Base-by-base conservation (phyloP, 2,888 invertebrate species). In the Phytoseiulus persimilis region DNA sequence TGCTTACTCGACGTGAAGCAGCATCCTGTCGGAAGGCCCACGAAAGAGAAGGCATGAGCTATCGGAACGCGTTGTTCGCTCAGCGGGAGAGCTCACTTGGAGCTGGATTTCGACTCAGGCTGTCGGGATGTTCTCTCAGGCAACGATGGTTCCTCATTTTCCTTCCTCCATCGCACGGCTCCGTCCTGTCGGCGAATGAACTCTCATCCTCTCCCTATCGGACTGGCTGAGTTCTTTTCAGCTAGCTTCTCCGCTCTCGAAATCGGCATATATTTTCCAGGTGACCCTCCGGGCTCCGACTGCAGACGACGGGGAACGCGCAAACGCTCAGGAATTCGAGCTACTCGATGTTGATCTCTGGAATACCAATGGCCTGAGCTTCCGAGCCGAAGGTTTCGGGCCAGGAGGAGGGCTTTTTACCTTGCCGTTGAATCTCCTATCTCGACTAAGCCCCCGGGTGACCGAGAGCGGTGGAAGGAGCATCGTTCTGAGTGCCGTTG, bases 331-430 rank as follows among this genome's bases (percentile, higher is more conserved):
- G 83, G 28, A 83, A 11, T 33, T 31, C 83, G 83, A 83, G 31
- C 31, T 83, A 18, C 83, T 83, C 32, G 83, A 83, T 33, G 83
- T 83, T 33, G 83, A 83, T 33, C 33, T 83, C 33, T 31, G 83
- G 83, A 83, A 83, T 28, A 83, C 83, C 32, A 83, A 83, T 33
- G 83, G 83, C 1, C 83, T 83, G 33, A 5, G 83, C 33, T 83
- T 83, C 33, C 83, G 83, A 31, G 31, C 33, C 9, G 83, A 83
- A 31, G 83, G 83, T n/a, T 83, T 83, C 14, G 83, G 83, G 18
- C 31, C 83, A 31, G 83, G 31, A 18, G 83, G 83, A 31, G 83
- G 83, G 11, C 83, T 83, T 18, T 28, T 83, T 23, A 83, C 83
- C 14, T 33, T 83, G 33, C 83, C 83, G 18, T 32, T 83, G 83